Conservation (phyloP, 2,888 invertebrate genomes). For the Cacoxenus indagator region DNA sequence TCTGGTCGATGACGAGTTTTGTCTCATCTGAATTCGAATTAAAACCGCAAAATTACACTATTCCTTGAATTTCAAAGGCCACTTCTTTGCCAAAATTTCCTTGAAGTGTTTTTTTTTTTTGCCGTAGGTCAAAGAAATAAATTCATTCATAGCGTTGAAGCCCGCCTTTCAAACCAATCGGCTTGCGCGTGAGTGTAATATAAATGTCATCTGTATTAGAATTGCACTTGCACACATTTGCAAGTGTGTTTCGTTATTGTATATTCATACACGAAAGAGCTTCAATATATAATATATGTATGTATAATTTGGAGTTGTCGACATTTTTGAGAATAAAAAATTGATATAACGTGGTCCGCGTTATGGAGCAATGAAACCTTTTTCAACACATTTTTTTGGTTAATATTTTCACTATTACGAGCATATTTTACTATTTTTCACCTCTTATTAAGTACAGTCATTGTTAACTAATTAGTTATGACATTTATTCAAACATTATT, state of each 20-base stretch:
- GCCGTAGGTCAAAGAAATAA: conserved; percentile 52
- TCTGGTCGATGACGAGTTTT: not conserved
- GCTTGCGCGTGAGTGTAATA: not conserved
- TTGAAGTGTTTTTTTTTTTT: conserved; percentile 35
- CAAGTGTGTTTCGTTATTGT: not conserved
- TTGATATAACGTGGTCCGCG: conserved; percentile 25
- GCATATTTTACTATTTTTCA: not conserved
- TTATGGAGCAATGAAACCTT: conserved; percentile 63
- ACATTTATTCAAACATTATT: too few relatives aligned
- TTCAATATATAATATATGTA: conserved; percentile 27
- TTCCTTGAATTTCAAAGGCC: too few relatives aligned
- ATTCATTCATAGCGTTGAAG: conserved; percentile 13
- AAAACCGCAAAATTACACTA: too few relatives aligned
- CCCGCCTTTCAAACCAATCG: not conserved
- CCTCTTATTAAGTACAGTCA: conserved; percentile 5
- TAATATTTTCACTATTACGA: too few relatives aligned
- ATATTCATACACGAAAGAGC: too few relatives aligned
- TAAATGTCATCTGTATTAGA: too few relatives aligned
- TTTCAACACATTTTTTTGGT: too few relatives aligned
- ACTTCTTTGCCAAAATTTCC: not conserved
- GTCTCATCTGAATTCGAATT: too few relatives aligned
- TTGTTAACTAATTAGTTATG: not conserved
- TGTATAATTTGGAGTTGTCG: conserved; percentile 21
- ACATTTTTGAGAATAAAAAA: not conserved
- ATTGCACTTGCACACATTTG: not conserved